Evolutionary conservation across 2,888 invertebrate species (phyloP), one percentile per base, ranked within the genome.

Genomic region (Sturmia bella): DNA sequence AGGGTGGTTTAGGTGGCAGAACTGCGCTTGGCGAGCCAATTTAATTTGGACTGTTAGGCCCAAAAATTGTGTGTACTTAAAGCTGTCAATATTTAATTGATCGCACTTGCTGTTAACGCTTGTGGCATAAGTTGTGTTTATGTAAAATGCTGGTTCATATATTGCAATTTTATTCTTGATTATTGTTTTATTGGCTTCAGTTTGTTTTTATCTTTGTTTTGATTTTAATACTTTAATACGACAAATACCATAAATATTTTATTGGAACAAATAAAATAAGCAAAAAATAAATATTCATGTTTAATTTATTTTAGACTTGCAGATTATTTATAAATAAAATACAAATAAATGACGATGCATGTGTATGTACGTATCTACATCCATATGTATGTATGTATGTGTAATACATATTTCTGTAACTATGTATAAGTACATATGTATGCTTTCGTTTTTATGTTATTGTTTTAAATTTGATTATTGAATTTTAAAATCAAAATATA

Each of bases 301-400:
- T 41, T 12, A 63, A 52, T 50, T 37, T 61, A 50, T 59, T 21
- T 57, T 39, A 17, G 19, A 32, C 39, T 13, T 24, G 3, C 15
- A 27, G 37, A 45, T 56, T 69, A 57, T 70, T 57, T 59, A 69
- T 59, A 32, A 70, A 70, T 15, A 70, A 70, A n/a, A 48, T 39
- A 48, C 3, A 5, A 12, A 61, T 32, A 7, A 52, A 24, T 52
- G 2, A 13, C 13, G 5, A 21, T 21, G 3, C 13, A 48, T 17
- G 24, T 24, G 13, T 21, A 21, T 45, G 11, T 43, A 17, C 4
- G 7, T 32, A 32, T 7, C 5, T 32, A 32, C 32, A 32, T 54
- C 12, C 17, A 4, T 41, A 19, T 41, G 6, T 32, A 4, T 50
- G 13, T 21, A 2, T 63, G 11, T 21, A 21, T 17, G 15, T n/a